phyloP scores from a whole-genome alignment of 2,797 vertebrate species.

The Poeciliopsis paucimaculata region DNA sequence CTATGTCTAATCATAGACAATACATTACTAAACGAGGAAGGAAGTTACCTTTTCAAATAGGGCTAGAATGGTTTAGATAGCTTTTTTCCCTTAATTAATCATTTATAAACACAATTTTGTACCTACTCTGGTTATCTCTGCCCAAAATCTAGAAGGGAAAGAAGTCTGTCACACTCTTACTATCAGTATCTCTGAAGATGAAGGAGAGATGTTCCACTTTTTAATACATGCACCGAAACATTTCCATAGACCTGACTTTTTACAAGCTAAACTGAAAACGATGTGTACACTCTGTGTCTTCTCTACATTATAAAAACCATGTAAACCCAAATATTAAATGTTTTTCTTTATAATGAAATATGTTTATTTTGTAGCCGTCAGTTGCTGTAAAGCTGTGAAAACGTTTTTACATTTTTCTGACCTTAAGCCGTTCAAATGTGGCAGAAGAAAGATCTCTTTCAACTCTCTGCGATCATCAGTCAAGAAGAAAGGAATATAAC shows the following conservation, averaged over 20 bases:
- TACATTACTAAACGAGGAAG: neutral
- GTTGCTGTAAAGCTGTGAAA: neutral
- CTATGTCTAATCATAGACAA: neutral
- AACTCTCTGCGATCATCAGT: neutral
- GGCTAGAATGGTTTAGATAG: neutral
- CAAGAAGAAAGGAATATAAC: neutral
- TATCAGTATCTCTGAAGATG: neutral
- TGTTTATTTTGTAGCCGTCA: neutral
- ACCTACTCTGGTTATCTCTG: neutral
- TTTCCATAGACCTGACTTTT: neutral
- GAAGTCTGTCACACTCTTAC: neutral
- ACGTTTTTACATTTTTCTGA: neutral
- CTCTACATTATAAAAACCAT: neutral
- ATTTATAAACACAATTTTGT: neutral
- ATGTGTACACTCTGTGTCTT: neutral
- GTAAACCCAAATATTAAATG: neutral
- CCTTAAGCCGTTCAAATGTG: slow-evolving; percentile 46
- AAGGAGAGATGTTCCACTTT: neutral
- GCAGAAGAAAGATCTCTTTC: slow-evolving; percentile 3
- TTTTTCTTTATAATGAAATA: neutral
- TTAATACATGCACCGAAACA: neutral
- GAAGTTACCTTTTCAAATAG: neutral
- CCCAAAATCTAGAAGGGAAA: neutral
- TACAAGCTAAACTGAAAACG: neutral
- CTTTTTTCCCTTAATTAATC: neutral